These are phyloP conservation scores for Beris chalybata DNA, from an alignment of 2,888 invertebrate genomes.

Conservation along the genomic window DNA sequence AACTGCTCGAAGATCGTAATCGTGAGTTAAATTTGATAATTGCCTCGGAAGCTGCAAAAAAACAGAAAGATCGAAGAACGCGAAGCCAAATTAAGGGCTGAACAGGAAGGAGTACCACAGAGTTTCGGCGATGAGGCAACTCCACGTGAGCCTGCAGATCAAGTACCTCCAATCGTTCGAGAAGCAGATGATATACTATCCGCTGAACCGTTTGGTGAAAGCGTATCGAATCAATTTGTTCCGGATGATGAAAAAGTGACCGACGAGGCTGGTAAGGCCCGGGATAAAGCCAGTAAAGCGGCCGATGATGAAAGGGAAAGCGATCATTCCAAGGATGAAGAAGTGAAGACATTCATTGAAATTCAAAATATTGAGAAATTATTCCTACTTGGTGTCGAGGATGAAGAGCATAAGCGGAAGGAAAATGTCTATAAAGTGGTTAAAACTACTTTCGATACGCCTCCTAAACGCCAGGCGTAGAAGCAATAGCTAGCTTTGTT, in stretches of 20 bases:
- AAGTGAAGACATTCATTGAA: conserved; percentile 21
- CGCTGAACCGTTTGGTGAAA: conserved; percentile 10
- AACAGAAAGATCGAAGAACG: conserved; percentile 14
- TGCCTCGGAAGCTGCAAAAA: conserved; percentile 11
- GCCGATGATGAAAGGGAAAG: conserved; percentile 50
- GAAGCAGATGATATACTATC: neutral
- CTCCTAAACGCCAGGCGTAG: too few species aligned
- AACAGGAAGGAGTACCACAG: neutral
- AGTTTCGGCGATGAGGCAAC: neutral
- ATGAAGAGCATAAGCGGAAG: neutral
- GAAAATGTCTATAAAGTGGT: neutral
- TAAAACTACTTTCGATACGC: conserved; percentile 18
- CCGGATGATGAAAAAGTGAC: neutral
- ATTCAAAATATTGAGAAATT: conserved; percentile 13
- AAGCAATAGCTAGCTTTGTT: too few species aligned
- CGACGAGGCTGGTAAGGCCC: conserved; percentile 72
- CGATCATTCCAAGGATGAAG: conserved; percentile 1
- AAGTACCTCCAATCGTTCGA: neutral
- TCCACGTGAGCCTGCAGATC: neutral
- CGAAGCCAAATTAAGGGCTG: neutral
- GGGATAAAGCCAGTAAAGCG: conserved; percentile 74
- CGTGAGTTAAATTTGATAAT: conserved; percentile 68
- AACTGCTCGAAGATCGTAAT: conserved; percentile 81
- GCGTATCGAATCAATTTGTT: neutral
- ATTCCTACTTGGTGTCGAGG: neutral